Evolutionary conservation across 1,140 invertebrate genomes (phyloP), one percentile per base, ranked within the genome.

Genomic region (Cherax quadricarinatus): DNA sequence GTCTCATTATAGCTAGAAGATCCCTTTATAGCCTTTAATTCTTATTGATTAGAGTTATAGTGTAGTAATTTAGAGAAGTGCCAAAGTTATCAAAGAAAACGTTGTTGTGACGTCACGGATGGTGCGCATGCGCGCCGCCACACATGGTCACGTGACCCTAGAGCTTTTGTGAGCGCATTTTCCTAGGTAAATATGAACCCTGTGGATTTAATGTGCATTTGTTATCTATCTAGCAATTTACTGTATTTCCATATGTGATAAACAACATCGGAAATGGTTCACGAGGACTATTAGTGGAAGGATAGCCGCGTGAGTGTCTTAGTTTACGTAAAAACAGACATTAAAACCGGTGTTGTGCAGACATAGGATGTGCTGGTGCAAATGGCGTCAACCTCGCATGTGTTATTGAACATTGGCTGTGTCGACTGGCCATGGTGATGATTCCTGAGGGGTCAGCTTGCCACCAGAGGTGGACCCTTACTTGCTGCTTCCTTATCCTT

Each of bases 131-230:
- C 91, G 91, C 82, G 78, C 86, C 81, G 79, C 86, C 16, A 81
- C 66, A 49, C 70, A 62, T 86, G 91, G 91, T 92, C 91, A 92
- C 91, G 91, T 92, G 91, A 92, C 91, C 91, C 91, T 91, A 92
- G 86, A 92, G 91, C 91, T 92, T 92, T 87, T 92, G 91, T 92
- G 91, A 92, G 91, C 91, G 91, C 91, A 92, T 92, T 92, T 92
- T 92, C 91, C 75, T 88, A 88, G 91, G 91, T 92, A 92, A 92
- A 92, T 92, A 92, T 83, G 80, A 92, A 62, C 49, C n/a, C 30
- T 48, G 48, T 49, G 73, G 83, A 78, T 73, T 92, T 88, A 83
- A 92, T 48, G 90, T 86, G 90, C 79, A 81, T 82, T 91, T 70
- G 81, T 49, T 24, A 79, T 16, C 48, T n/a, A 80, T 70, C 14